Evolutionary conservation across 2,113 vertebrate species (phyloP).

Genomic region (Manacus vitellinus): DNA sequence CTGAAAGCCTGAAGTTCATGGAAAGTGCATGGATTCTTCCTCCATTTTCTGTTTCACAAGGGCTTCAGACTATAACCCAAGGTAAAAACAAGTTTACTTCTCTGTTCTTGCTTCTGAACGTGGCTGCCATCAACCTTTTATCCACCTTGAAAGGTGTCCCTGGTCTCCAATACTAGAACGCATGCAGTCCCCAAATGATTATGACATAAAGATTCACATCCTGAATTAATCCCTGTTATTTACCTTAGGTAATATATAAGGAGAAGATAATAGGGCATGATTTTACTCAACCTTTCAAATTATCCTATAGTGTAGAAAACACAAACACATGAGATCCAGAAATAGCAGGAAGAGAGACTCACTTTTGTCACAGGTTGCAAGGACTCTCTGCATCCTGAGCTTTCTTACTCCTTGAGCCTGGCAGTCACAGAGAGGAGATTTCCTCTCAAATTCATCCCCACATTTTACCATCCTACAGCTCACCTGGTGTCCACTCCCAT

Average conservation of each 20-base stretch:
- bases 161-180: background rate
- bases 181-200: background rate
- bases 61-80: background rate
- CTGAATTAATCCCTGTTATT: background rate
- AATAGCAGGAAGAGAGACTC: background rate
- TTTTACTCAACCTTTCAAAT: background rate
- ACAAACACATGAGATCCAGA: background rate
- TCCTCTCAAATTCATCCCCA: background rate
- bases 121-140: background rate
- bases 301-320: background rate
- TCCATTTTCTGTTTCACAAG: background rate
- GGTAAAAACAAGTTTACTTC: background rate
- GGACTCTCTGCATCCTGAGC: accelerated
- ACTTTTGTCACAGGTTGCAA: background rate
- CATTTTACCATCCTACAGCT: background rate
- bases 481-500: background rate
- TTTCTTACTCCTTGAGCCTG: background rate
- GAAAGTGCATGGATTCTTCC: background rate
- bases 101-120: background rate
- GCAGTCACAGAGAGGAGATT: background rate
- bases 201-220: accelerated
- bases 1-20: background rate
- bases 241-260: background rate
- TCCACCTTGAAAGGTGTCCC: background rate
- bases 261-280: background rate